These are phyloP conservation scores for Hippoglossus stenolepis DNA, from an alignment of 2,113 vertebrate genomes.

Conservation along the genomic window DNA sequence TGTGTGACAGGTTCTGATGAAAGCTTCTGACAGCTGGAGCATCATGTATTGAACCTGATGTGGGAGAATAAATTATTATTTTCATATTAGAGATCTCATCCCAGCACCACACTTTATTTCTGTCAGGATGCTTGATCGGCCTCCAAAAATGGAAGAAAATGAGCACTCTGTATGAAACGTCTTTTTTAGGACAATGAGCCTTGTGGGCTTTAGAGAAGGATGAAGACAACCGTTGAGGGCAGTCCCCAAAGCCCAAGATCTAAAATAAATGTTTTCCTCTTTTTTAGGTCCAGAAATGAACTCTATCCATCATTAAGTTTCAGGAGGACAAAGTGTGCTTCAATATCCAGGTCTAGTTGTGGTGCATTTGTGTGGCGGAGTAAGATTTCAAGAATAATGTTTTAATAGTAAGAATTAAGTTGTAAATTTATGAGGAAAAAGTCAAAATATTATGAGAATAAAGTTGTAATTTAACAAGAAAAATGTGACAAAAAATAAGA, in stretches of 20 bases:
- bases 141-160: slow-evolving; percentile 53
- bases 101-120: slow-evolving; percentile 24
- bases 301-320: slow-evolving; percentile 61
- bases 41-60: slow-evolving; percentile 15
- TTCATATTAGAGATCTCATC: slow-evolving; percentile 23
- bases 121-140: slow-evolving; percentile 46
- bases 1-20: slow-evolving; percentile 42
- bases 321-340: slow-evolving; percentile 22
- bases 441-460: no score
- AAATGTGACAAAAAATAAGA: no score
- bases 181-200: slow-evolving; percentile 75
- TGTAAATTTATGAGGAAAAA: no score
- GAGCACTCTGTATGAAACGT: slow-evolving; percentile 53
- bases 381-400: background rate
- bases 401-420: no score
- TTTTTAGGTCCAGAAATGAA: slow-evolving; percentile 47
- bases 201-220: slow-evolving; percentile 63
- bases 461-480: no score
- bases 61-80: slow-evolving; percentile 41
- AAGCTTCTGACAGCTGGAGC: slow-evolving; percentile 39
- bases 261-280: slow-evolving; percentile 61
- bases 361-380: no score
- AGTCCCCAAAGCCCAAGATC: slow-evolving; percentile 65
- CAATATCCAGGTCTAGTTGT: no score
- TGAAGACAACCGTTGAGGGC: slow-evolving; percentile 67